These are phyloP conservation scores for Rotaria magnacalcarata DNA, from an alignment of 2,888 invertebrate species.

Conservation along the genomic window DNA sequence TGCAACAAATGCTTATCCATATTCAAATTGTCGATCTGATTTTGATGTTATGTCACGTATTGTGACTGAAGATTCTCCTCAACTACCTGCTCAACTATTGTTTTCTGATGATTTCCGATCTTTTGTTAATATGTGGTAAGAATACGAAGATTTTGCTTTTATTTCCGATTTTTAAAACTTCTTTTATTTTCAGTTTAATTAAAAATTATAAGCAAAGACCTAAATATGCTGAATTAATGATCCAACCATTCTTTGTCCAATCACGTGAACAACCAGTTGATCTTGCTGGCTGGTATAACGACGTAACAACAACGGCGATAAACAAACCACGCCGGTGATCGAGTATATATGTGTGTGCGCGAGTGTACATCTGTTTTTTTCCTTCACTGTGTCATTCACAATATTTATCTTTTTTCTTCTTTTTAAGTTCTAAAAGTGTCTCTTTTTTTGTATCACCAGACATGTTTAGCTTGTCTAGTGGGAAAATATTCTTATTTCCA, in stretches of 20 bases:
- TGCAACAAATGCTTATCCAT: constrained; percentile 88
- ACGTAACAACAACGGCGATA: neutral
- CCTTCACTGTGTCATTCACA: constrained; percentile 1
- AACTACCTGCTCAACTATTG: constrained; percentile 70
- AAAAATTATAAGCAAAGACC: constrained; percentile 88
- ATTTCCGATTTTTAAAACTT: neutral
- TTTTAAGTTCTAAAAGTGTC: neutral
- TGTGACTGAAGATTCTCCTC: constrained; percentile 66
- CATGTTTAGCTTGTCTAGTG: constrained; percentile 8
- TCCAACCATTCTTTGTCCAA: neutral
- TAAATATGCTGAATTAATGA: constrained; percentile 62
- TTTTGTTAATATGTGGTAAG: constrained; percentile 84
- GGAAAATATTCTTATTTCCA: neutral
- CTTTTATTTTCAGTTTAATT: constrained; percentile 68
- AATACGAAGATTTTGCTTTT: neutral
- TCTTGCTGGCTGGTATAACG: neutral
- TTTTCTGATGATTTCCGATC: constrained; percentile 80
- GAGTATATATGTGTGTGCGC: neutral
- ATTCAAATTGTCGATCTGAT: constrained; percentile 88
- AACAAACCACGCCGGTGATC: neutral
- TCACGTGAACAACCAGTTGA: constrained; percentile 1
- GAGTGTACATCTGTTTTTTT: neutral
- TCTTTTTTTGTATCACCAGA: neutral
- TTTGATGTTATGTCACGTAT: constrained; percentile 92
- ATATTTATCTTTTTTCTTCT: neutral